Evolutionary conservation across 2,113 vertebrate species (phyloP), one percentile per base, ranked within the genome.

Genomic region (Himantopus leucocephalus): DNA sequence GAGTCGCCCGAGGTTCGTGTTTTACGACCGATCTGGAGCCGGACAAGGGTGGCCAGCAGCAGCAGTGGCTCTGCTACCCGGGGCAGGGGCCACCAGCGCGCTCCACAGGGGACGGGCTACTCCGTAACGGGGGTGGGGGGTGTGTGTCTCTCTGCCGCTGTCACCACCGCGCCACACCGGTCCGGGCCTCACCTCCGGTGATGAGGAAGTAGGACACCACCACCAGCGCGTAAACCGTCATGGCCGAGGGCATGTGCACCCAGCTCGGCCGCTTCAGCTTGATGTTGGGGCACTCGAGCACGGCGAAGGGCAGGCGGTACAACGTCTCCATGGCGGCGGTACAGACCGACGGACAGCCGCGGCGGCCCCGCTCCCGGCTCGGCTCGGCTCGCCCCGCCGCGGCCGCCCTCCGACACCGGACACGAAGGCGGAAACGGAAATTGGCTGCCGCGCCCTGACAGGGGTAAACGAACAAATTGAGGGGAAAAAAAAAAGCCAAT

Each of bases 171-270:
- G 48, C 48, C 48, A 22, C 21, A 48, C 48, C 48, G 22, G 19
- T 7, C 66, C 41, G 22, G 15, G 60, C 32, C 60, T 89, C 98
- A 99, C 99, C 99, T 98, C 99, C 99, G 19, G 99, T 99, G 97
- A 99, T 99, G 97, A 99, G 99, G 97, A 99, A 99, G 94, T 99
- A 99, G 41, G 99, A 99, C 90, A 99, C 99, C 82, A 99, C 99
- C 87, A 99, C 99, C 62, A 99, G 94, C 7, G 99, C 99, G 64
- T 99, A 99, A 27, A 99, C 99, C 6, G 99, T 99, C 99, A 99
- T 99, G 9, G 99, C 99, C 47, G 99, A 99, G 50, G 99, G 99
- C 99, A 99, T 99, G 74, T 99, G 99, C 59, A 99, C 98, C 99
- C 99, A 99, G 17, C 99, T 98, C 16, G 99, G 99, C 91, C 99